phyloP scores from a whole-genome alignment of 2,888 invertebrate species.

The Drosophila quinaria region DNA sequence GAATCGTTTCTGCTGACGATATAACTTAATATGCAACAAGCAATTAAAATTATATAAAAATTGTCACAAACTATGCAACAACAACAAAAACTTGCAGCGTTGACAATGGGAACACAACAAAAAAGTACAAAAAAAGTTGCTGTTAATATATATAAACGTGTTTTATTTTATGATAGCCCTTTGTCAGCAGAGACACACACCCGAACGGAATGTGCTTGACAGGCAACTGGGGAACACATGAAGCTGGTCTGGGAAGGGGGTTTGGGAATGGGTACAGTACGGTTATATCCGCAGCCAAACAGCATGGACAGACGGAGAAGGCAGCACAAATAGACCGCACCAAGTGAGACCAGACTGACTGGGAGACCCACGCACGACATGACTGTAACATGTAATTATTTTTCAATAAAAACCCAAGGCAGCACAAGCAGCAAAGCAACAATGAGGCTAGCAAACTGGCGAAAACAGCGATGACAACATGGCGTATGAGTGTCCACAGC shows the following conservation, averaged over 20 bases:
- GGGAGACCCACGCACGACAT: conserved; percentile 71
- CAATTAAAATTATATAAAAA: conserved; percentile 78
- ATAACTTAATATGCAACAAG: conserved; percentile 76
- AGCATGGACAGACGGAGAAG: conserved; percentile 30
- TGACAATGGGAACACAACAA: conserved; percentile 40
- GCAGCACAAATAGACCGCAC: conserved; percentile 73
- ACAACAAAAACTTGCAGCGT: conserved; percentile 39
- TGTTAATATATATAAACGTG: conserved; percentile 68
- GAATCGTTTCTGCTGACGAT: conserved; percentile 60
- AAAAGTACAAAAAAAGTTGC: conserved; percentile 42
- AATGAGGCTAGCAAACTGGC: conserved; percentile 48
- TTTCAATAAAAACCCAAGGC: conserved; percentile 79
- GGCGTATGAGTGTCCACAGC: conserved; percentile 73
- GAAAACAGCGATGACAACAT: conserved; percentile 71
- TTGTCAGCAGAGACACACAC: conserved; percentile 65
- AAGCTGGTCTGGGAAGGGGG: background rate
- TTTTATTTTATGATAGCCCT: conserved; percentile 79
- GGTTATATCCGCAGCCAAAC: conserved; percentile 26
- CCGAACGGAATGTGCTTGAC: conserved; percentile 58
- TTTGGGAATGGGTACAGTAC: conserved; percentile 2
- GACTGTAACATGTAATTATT: conserved; percentile 81
- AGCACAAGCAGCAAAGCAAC: conserved; percentile 53
- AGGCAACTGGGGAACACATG: conserved; percentile 52
- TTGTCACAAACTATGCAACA: conserved; percentile 67
- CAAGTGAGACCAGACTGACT: conserved; percentile 61